Base-by-base conservation (phyloP, 2,888 invertebrate genomes). In the Aplocera efformata region DNA sequence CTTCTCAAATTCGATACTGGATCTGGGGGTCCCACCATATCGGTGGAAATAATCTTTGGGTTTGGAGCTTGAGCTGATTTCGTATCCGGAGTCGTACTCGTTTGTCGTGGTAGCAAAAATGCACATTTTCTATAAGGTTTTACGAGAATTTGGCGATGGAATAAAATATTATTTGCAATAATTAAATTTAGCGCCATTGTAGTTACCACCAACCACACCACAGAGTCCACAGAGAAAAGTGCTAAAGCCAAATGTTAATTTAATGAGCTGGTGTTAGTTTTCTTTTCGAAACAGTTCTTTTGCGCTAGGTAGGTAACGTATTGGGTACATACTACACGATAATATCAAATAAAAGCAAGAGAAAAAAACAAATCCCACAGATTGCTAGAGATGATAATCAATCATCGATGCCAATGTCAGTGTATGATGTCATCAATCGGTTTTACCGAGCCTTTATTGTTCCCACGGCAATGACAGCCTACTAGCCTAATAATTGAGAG, bases 1-100 rank as follows among this genome's bases (percentile, higher is more conserved):
- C 91, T 93, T 38, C 96, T 88, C 41, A 97, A 79, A 74, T 96
- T 96, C 1, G 96, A 96, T 10, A 92, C 78, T 7, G 92, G 90
- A 74, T 97, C 94, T 0, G 96, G 94, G 0, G 96, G 96, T 1
- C 95, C 95, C 32, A 95, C 91, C 83, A 92, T 90, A 68, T 94
- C 94, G 32, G 68, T 74, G 7, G 70, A 69, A 30, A 88, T 82
- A 47, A 72, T 77, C 33, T 62, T 73, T 0, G 84, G 79, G 49
- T 84, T 81, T 10, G 88, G 88, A 11, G 70, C 62, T 44, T 79
- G 76, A 29, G 73, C 61, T 1, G 75, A 67, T 47, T 81, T 82
- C 1, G 67, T 47, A 27, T 84, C 78, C 4, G 68, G 50, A 20
- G 68, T 64, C 7, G 73, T 72, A 49, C 71, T 74, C 5, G 63